Evolutionary conservation across 2,888 invertebrate species (phyloP).

Genomic region (Rhyacophila evoluta): DNA sequence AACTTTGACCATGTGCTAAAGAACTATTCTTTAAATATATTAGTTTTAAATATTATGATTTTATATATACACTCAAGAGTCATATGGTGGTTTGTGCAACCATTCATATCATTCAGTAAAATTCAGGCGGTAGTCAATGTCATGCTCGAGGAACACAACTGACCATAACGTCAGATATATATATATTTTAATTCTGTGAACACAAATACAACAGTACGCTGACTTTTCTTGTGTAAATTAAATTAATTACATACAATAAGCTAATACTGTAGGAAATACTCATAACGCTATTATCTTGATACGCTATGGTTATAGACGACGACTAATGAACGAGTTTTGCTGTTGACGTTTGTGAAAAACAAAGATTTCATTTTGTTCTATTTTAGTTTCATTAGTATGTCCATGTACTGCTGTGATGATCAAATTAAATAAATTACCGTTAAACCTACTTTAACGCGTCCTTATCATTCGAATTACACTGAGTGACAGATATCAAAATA

Average conservation of each 20-base stretch:
- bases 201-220: neutral
- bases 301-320: too few relatives aligned
- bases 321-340: too few relatives aligned
- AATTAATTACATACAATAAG: neutral
- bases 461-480: neutral
- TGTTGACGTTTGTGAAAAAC: too few relatives aligned
- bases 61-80: neutral
- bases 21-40: too few relatives aligned
- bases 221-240: neutral
- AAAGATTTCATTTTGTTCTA: too few relatives aligned
- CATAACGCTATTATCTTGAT: too few relatives aligned
- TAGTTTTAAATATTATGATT: neutral
- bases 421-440: neutral
- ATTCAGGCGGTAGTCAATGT: neutral
- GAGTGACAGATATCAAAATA: neutral
- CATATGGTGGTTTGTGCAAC: neutral
- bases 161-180: constrained; percentile 14
- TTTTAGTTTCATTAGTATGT: too few relatives aligned
- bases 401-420: neutral
- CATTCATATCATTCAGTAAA: neutral
- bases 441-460: neutral
- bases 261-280: too few relatives aligned
- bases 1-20: neutral
- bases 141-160: constrained; percentile 1
- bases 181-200: neutral